phyloP scores from a whole-genome alignment of 2,113 vertebrate species.

The Gila orcuttii region DNA sequence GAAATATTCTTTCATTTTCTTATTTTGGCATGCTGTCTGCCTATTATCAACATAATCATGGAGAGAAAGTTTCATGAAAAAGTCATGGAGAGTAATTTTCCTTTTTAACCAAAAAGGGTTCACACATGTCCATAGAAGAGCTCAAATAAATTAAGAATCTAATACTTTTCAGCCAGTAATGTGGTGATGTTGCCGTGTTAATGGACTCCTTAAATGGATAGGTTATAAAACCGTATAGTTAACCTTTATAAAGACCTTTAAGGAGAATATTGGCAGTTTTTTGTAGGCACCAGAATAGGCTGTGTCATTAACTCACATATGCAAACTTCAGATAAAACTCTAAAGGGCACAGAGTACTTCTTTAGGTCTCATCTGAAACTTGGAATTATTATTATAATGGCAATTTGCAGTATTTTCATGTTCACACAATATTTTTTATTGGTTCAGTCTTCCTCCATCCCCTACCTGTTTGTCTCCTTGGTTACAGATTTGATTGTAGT shows the following conservation, averaged over 20 bases:
- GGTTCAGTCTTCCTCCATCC: too few relatives aligned
- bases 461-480: too few relatives aligned
- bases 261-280: slow-evolving; percentile 43
- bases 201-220: slow-evolving; percentile 51
- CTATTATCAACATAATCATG: not conserved
- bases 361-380: not conserved
- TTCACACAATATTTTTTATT: not conserved
- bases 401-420: not conserved
- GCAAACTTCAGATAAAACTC: slow-evolving; percentile 34
- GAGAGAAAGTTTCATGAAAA: slow-evolving; percentile 22
- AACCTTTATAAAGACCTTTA: slow-evolving; percentile 55
- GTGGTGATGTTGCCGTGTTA: slow-evolving; percentile 47
- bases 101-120: slow-evolving; percentile 38
- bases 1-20: not conserved
- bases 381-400: not conserved
- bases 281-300: slow-evolving; percentile 29
- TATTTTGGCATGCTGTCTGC: not conserved
- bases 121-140: slow-evolving; percentile 37
- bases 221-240: slow-evolving; percentile 58
- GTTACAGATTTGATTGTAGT: too few relatives aligned
- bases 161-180: slow-evolving; percentile 57
- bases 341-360: not conserved
- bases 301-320: slow-evolving; percentile 28
- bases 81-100: slow-evolving; percentile 41
- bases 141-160: slow-evolving; percentile 55